Evolutionary conservation across 2,797 vertebrate genomes (phyloP).

Genomic region (Aphelocoma californica): DNA sequence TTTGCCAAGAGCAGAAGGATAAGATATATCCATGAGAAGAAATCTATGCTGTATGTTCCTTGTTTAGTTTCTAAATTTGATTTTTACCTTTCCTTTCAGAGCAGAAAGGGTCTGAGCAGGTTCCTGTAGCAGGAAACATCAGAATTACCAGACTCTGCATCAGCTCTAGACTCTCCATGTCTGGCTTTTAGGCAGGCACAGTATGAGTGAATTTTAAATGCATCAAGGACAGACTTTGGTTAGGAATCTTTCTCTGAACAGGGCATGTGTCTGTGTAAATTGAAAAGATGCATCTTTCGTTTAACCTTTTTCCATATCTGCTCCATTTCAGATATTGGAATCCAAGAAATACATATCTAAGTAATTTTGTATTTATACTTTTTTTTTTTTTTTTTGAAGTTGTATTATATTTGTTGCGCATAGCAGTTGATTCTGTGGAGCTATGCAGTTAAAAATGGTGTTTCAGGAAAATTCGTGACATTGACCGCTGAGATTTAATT

Average conservation of each 20-base stretch:
- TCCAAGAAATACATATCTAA: background rate
- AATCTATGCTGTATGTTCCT: background rate
- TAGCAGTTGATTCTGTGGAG: background rate
- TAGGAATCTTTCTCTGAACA: background rate
- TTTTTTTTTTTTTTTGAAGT: background rate
- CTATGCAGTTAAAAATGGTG: background rate
- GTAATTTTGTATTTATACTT: background rate
- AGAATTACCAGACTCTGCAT: background rate
- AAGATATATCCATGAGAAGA: background rate
- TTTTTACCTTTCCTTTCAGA: background rate
- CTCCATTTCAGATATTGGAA: background rate
- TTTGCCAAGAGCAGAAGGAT: background rate
- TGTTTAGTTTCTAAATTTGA: background rate
- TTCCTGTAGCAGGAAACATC: background rate
- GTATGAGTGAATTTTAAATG: background rate
- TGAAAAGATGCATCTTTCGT: background rate
- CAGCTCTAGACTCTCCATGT: background rate
- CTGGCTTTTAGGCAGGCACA: background rate
- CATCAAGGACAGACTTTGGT: background rate
- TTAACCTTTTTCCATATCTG: background rate
- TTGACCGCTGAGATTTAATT: background rate
- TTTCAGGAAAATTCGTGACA: background rate
- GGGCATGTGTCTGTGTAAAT: background rate
- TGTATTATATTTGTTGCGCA: background rate
- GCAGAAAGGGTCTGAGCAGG: background rate